These are phyloP conservation scores for Pelecanus crispus DNA, from an alignment of 2,113 vertebrate genomes.

Conservation along the genomic window DNA sequence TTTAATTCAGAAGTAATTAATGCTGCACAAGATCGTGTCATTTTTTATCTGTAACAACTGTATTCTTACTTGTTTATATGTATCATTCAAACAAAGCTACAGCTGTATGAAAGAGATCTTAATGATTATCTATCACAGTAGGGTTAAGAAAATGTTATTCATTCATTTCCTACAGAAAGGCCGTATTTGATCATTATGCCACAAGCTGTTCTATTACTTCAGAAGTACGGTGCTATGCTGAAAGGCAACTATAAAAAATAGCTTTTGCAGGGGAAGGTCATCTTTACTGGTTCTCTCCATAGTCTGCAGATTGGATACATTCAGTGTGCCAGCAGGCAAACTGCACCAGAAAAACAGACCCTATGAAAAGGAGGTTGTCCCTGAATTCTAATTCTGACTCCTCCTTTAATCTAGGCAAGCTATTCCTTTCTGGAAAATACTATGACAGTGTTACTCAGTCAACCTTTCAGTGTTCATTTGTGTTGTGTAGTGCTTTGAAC, in stretches of 20 bases:
- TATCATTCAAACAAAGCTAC: background rate
- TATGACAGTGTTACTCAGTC: background rate
- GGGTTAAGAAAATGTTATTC: background rate
- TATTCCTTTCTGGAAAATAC: background rate
- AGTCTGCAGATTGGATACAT: background rate
- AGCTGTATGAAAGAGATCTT: background rate
- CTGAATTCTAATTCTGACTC: background rate
- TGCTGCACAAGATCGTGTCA: background rate
- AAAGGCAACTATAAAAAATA: background rate
- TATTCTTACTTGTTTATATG: background rate
- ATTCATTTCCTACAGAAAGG: background rate
- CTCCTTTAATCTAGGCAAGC: background rate
- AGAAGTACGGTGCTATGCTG: background rate
- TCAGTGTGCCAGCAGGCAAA: background rate
- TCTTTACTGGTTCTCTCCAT: background rate
- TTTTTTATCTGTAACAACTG: background rate
- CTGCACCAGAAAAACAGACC: background rate
- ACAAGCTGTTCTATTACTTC: background rate
- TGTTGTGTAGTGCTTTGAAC: background rate
- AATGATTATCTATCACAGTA: background rate
- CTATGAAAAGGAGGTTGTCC: background rate
- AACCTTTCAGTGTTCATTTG: background rate
- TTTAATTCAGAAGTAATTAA: background rate
- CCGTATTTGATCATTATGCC: background rate
- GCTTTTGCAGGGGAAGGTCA: background rate